Percentiles rank a stretch among this genome's conserved stretches.
Evolutionary conservation across 2,113 vertebrate species (phyloP).

Genomic region (Rhinolophus ferrumequinum): DNA sequence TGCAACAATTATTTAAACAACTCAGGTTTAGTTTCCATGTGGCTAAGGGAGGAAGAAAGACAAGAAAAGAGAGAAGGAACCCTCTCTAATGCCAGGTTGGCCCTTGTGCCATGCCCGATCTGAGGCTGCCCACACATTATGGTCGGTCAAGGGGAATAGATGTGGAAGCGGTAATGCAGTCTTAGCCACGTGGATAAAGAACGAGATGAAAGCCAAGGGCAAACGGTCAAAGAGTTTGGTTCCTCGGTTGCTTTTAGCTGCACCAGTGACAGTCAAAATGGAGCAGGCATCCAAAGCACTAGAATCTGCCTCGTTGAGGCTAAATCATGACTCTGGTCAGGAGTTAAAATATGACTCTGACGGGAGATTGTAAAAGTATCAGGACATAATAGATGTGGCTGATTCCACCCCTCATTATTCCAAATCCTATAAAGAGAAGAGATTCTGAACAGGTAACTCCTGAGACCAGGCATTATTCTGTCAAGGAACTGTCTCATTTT

Average conservation of each 20-base stretch:
- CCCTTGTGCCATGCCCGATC: neutral
- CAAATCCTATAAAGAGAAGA: neutral
- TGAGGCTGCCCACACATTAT: neutral
- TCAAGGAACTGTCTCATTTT: neutral
- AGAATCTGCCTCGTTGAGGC: neutral
- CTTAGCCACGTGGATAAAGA: neutral
- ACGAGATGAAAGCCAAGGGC: neutral
- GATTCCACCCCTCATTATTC: neutral
- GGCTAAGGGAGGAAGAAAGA: neutral
- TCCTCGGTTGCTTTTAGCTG: neutral
- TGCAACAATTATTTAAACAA: neutral
- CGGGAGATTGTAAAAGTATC: neutral
- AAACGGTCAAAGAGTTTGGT: neutral
- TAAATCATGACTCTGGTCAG: neutral
- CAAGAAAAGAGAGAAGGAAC: neutral
- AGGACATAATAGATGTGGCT: neutral
- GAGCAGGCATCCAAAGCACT: neutral
- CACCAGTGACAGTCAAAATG: neutral
- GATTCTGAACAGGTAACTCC: neutral
- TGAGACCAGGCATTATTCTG: neutral
- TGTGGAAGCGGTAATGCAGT: neutral
- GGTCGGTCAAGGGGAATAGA: neutral
- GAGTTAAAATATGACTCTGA: neutral
- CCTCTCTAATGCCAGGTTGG: neutral
- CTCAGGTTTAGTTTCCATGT: slow-evolving; percentile 1